Evolutionary conservation across 1,140 invertebrate genomes (phyloP).

Genomic region (Geopemphigus sp.): DNA sequence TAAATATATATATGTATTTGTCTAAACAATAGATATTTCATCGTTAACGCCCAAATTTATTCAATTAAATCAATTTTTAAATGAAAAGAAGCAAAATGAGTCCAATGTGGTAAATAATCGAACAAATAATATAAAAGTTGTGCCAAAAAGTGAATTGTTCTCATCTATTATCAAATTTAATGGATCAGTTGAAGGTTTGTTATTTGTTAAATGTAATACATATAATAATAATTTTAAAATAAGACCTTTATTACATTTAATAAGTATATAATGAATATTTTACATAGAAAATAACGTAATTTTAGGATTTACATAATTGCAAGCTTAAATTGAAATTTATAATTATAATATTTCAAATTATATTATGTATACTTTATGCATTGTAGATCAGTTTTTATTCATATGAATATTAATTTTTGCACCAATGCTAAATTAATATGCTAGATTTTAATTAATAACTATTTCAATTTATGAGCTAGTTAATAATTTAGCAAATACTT

Average conservation of each 20-base stretch:
- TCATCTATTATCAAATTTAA: slow-evolving; percentile 10
- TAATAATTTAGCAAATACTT: neutral
- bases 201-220: too few species aligned
- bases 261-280: too few species aligned
- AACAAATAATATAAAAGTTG: neutral
- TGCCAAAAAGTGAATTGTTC: neutral
- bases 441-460: neutral
- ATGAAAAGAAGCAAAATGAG: neutral
- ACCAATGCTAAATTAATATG: slow-evolving; percentile 37
- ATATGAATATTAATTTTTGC: slow-evolving; percentile 34
- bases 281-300: too few species aligned
- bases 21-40: neutral
- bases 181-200: slow-evolving; percentile 15
- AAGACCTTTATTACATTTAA: too few species aligned
- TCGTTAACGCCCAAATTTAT: slow-evolving; percentile 28
- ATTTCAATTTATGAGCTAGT: neutral
- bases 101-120: slow-evolving; percentile 2
- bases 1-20: neutral
- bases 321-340: too few species aligned
- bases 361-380: neutral
- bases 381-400: slow-evolving; percentile 46
- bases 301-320: too few species aligned
- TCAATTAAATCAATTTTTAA: neutral
- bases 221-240: too few species aligned
- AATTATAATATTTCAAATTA: too few species aligned